Evolutionary conservation across 2,113 vertebrate genomes (phyloP).

Genomic region (Cairina moschata): DNA sequence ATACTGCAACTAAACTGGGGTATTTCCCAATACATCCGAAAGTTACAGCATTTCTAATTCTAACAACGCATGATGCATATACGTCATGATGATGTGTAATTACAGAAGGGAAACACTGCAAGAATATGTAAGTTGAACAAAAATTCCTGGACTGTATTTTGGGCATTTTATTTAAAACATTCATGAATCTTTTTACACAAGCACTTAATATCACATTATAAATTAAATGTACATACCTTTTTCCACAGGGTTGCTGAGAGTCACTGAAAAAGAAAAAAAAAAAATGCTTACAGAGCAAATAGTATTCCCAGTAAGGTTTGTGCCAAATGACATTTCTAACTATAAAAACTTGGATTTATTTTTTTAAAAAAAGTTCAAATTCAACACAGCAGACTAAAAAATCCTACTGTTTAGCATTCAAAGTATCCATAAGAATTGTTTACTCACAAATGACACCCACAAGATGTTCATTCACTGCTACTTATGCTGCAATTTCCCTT

Average conservation of each 20-base stretch:
- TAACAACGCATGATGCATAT: fast-evolving
- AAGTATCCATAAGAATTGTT: not conserved
- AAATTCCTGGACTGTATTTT: not conserved
- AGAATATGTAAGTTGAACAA: not conserved
- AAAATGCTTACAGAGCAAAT: not conserved
- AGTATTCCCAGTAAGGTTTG: not conserved
- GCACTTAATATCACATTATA: not conserved
- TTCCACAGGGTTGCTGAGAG: constrained; percentile 87
- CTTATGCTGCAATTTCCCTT: not conserved
- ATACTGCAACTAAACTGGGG: not conserved
- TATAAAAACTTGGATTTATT: not conserved
- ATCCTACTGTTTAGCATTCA: not conserved
- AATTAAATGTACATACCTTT: constrained; percentile 83
- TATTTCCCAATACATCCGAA: not conserved
- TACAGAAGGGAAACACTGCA: not conserved
- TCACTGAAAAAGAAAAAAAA: constrained; percentile 80
- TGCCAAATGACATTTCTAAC: not conserved
- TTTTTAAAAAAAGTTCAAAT: not conserved
- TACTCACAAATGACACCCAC: constrained; percentile 11
- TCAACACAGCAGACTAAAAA: not conserved
- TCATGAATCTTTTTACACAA: not conserved
- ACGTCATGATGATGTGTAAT: not conserved
- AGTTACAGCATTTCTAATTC: not conserved
- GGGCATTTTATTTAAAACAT: not conserved
- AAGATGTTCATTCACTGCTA: not conserved